Percentiles rank a stretch among this genome's conserved stretches.
Conservation (phyloP, 2,113 vertebrate genomes). For the Lepus americanus region DNA sequence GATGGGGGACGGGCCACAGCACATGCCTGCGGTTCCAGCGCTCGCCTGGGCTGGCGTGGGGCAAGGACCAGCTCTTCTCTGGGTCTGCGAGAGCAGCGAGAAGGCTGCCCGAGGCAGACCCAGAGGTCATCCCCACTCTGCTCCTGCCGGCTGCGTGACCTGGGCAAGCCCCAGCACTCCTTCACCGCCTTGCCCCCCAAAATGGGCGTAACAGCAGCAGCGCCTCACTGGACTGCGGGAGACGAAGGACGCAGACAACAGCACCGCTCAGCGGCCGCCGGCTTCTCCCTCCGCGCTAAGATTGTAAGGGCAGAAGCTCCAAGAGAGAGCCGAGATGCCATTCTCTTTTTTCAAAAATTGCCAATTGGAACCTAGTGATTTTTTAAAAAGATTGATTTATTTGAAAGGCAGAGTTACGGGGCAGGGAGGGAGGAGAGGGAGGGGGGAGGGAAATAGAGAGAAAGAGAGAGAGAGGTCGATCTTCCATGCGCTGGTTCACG, state of each 20-base stretch:
- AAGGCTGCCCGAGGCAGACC: no score
- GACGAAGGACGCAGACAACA: neutral
- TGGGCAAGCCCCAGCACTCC: neutral
- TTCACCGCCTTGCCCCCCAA: neutral
- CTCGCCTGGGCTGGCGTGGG: neutral
- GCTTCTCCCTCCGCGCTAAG: neutral
- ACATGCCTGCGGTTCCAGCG: neutral
- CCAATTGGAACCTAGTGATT: no score
- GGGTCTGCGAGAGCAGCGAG: neutral
- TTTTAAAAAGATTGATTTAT: no score
- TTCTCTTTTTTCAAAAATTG: neutral
- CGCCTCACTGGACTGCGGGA: fast-evolving
- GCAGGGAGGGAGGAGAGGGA: no score
- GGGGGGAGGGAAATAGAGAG: no score
- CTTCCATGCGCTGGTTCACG: no score
- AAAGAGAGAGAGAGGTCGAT: no score
- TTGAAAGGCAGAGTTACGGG: no score
- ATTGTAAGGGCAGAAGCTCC: neutral
- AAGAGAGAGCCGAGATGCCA: neutral
- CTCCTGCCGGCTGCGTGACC: neutral
- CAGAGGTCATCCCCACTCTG: neutral
- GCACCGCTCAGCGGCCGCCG: no score
- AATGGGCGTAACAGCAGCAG: neutral
- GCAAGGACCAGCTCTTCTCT: neutral
- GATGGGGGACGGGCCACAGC: fast-evolving